These are phyloP conservation scores for Papilio elwesi DNA, from an alignment of 2,888 invertebrate species.

Conservation along the genomic window DNA sequence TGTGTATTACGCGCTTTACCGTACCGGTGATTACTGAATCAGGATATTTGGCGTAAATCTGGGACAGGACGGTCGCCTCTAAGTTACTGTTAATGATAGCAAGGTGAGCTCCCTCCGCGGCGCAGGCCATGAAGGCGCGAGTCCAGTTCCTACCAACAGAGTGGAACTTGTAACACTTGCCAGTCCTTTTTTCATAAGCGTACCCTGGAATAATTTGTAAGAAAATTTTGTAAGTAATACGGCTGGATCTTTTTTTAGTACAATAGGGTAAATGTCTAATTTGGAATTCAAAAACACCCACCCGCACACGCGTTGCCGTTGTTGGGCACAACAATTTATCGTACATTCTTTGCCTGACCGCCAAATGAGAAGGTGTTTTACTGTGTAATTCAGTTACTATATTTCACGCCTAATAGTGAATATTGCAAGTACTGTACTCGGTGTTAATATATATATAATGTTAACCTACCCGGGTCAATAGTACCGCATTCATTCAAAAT, in stretches of 20 bases:
- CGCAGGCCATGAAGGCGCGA: constrained; percentile 47
- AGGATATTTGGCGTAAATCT: constrained; percentile 46
- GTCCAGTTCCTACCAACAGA: constrained; percentile 43
- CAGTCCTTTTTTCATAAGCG: constrained; percentile 44
- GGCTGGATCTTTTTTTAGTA: too few relatives aligned
- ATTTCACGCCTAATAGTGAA: too few relatives aligned
- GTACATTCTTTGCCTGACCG: too few relatives aligned
- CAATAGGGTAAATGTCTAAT: too few relatives aligned
- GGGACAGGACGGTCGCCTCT: constrained; percentile 49
- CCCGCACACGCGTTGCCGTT: too few relatives aligned
- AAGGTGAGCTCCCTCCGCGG: constrained; percentile 49
- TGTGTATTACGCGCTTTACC: constrained; percentile 43
- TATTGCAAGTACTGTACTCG: too few relatives aligned
- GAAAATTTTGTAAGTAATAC: too few relatives aligned
- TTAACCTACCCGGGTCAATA: constrained; percentile 43
- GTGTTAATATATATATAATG: neutral
- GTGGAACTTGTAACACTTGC: constrained; percentile 53
- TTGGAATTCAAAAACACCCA: too few relatives aligned
- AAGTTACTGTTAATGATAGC: constrained; percentile 48
- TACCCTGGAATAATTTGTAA: constrained; percentile 42
- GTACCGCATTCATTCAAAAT: constrained; percentile 44
- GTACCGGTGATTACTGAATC: constrained; percentile 30
- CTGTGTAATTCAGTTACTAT: too few relatives aligned
- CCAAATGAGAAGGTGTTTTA: too few relatives aligned
- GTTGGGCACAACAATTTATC: too few relatives aligned